Evolutionary conservation across 53 echinoderm and acorn worm genomes (phyloP), one percentile per base, ranked within the genome.

Genomic region (Patiria pectinifera): DNA sequence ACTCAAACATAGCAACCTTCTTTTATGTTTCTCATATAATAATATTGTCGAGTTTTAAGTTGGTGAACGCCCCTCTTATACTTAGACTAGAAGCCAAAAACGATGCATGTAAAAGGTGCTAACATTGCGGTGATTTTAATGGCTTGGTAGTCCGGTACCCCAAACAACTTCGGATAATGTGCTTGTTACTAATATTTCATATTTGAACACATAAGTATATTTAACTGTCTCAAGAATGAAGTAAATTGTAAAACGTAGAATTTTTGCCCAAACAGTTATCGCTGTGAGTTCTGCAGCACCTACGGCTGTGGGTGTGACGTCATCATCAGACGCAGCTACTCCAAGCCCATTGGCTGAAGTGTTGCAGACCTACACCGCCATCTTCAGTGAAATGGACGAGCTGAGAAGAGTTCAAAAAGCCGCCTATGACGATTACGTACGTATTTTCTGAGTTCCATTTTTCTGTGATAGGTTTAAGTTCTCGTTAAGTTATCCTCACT

Each of bases 401-500:
- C 90, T 90, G 1, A 19, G 81, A 12, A 21, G 6, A n/a, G 11
- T 10, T 13, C 69, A 90, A 12, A 81, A 63, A 13, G 43, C 45
- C 2, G 24, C 82, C 6, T 90, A 90, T 19, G 90, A 90, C 19
- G 12, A 63, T 15, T 90, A 90, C 24, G 90, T 90, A 80, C 63
- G 90, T 90, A 35, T 23, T 22, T 6, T 23, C 19, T 74, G 10
- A 3, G 10, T 66, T 66, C 15, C 66, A 66, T 3, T 14, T 66
- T 16, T 66, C 66, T 74, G 0, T n/a, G 74, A 21, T 74, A 16
- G 4, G 4, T 74, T 9, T 16, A 14, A 53, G 53, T 5, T 18
- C 23, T 53, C n/a, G 10, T 23, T 53, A 5, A 53, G 53, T 53
- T 53, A 53, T 53, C 5, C 53, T 53, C 8, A 5, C 53, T 8